These are phyloP conservation scores for Sminthopsis crassicaudata DNA, from an alignment of 2,113 vertebrate genomes.

Conservation along the genomic window DNA sequence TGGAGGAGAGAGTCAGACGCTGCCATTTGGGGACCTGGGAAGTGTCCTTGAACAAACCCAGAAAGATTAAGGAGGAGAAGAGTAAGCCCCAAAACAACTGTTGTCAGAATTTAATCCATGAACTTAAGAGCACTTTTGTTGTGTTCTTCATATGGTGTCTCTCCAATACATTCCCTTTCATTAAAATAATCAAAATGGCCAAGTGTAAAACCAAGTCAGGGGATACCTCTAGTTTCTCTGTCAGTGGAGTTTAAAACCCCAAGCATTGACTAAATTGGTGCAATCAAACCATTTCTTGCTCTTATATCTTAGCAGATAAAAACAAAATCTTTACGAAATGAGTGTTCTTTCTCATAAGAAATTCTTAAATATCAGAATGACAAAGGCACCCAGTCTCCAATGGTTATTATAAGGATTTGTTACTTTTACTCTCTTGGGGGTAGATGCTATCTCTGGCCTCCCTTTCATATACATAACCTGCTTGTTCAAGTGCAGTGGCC, in stretches of 20 bases:
- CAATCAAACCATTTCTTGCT: neutral
- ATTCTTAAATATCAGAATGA: neutral
- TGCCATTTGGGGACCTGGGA: neutral
- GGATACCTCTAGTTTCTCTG: neutral
- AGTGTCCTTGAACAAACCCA: neutral
- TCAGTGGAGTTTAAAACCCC: neutral
- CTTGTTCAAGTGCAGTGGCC: neutral
- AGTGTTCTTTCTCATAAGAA: neutral
- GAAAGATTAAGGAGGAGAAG: neutral
- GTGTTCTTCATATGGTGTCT: neutral
- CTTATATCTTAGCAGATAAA: neutral
- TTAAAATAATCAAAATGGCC: neutral
- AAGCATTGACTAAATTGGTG: neutral
- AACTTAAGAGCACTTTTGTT: neutral
- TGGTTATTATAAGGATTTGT: neutral
- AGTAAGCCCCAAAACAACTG: rapidly evolving
- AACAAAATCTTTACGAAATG: neutral
- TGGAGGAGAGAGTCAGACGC: neutral
- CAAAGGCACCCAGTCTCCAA: neutral
- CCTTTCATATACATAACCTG: neutral
- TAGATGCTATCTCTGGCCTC: neutral
- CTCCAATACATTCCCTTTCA: neutral
- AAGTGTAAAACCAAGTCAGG: neutral
- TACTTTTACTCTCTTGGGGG: neutral
- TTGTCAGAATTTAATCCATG: neutral